Evolutionary conservation across 2,113 vertebrate genomes (phyloP).

Genomic region (Hydrochoerus hydrochaeris): DNA sequence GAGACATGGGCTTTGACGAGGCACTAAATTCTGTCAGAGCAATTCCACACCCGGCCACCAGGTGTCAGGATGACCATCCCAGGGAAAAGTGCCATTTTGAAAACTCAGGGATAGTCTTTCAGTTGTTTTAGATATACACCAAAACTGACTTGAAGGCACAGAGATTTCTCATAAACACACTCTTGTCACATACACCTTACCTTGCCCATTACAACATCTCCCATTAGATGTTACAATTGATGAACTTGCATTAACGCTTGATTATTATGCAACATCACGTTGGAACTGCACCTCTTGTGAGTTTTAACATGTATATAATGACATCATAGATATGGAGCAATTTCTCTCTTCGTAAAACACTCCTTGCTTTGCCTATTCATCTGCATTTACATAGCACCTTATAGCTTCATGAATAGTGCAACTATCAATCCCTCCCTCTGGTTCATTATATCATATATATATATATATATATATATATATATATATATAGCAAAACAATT

Average conservation of each 20-base stretch:
- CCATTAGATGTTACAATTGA: not conserved
- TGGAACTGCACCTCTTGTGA: not conserved
- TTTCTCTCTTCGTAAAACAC: not conserved
- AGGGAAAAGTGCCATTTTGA: not conserved
- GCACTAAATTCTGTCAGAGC: not conserved
- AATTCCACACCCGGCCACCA: not conserved
- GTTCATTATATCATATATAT: not conserved
- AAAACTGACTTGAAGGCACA: not conserved
- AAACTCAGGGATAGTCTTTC: not conserved
- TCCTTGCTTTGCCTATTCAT: not conserved
- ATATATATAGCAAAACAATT: not conserved
- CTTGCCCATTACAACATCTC: not conserved
- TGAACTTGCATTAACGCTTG: not conserved
- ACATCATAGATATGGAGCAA: not conserved
- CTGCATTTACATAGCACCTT: not conserved
- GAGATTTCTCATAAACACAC: not conserved
- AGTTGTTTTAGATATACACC: not conserved
- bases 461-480: not conserved
- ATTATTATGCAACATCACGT: not conserved
- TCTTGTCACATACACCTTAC: not conserved
- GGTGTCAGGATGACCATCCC: too few relatives aligned
- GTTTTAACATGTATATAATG: not conserved
- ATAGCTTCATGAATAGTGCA: not conserved
- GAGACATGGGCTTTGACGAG: too few relatives aligned
- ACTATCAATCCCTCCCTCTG: not conserved